Evolutionary conservation across 2,888 invertebrate species (phyloP).

Genomic region (Athetis lepigone): DNA sequence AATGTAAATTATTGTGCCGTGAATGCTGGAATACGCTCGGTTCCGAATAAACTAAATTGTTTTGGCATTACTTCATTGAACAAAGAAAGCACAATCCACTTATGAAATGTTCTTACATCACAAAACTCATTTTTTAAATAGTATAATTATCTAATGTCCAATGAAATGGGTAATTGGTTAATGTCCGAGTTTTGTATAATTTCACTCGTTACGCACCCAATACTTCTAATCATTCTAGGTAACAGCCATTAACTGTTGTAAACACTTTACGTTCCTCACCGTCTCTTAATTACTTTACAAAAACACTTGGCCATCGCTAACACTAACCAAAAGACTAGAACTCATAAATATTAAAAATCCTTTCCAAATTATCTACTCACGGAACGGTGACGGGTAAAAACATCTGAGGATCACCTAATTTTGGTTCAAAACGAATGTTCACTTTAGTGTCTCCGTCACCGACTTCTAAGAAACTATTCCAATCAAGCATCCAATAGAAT

Average conservation of each 20-base stretch:
- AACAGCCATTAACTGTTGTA: conserved; percentile 43
- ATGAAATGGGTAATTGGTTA: too few relatives aligned
- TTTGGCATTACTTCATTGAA: conserved; percentile 30
- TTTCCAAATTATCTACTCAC: conserved; percentile 75
- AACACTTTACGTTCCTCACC: conserved; percentile 36
- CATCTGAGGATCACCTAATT: conserved; percentile 94
- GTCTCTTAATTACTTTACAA: conserved; percentile 35
- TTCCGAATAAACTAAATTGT: conserved; percentile 13
- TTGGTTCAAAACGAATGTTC: conserved; percentile 95
- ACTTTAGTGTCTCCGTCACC: conserved; percentile 94
- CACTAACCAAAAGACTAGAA: conserved; percentile 76
- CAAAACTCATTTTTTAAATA: conserved; percentile 17
- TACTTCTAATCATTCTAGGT: conserved; percentile 38
- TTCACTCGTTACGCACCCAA: conserved; percentile 40
- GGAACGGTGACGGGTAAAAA: conserved; percentile 94
- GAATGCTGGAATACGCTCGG: conserved; percentile 6
- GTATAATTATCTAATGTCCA: conserved; percentile 31
- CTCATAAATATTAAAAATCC: conserved; percentile 67
- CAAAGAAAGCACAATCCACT: conserved; percentile 30
- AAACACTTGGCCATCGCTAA: conserved; percentile 52
- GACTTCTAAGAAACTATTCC: conserved; percentile 96
- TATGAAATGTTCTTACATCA: conserved; percentile 33
- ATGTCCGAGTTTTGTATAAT: conserved; percentile 25
- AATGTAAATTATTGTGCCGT: conserved; percentile 25
- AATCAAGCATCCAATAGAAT: conserved; percentile 96